Conservation (phyloP, 1,140 invertebrate species). For the Drosophila pachea region DNA sequence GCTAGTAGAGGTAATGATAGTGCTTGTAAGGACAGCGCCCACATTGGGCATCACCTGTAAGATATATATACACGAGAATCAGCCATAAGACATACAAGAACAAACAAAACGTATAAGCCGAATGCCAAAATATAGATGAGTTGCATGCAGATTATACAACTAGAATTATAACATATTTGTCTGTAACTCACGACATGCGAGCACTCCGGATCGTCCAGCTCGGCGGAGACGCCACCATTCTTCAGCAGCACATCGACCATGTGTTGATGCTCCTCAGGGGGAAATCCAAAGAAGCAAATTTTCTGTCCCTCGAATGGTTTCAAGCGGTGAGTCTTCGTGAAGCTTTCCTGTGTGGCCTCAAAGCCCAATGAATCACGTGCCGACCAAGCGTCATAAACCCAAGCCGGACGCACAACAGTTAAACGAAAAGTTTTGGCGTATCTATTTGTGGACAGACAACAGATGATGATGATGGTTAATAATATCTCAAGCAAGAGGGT, state of each 20-base stretch:
- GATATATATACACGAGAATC: conserved; percentile 50
- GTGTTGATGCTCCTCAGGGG: conserved; percentile 91
- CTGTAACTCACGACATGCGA: conserved; percentile 91
- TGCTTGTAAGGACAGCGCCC: conserved; percentile 74
- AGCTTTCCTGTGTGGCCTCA: conserved; percentile 83
- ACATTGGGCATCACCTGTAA: conserved; percentile 79
- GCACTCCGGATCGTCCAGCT: conserved; percentile 88
- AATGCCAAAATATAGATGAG: conserved; percentile 24
- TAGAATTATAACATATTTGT: neutral
- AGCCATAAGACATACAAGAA: conserved; percentile 38
- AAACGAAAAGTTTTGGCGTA: conserved; percentile 93
- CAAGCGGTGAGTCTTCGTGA: conserved; percentile 87
- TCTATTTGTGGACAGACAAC: conserved; percentile 78
- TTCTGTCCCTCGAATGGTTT: conserved; percentile 92
- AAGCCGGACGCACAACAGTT: conserved; percentile 91
- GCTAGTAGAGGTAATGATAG: conserved; percentile 54
- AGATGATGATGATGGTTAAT: too few species aligned
- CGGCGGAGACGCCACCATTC: conserved; percentile 89
- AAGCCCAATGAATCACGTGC: conserved; percentile 84
- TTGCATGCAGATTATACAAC: conserved; percentile 34
- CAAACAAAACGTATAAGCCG: conserved; percentile 36
- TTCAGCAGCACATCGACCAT: conserved; percentile 93
- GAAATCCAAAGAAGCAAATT: conserved; percentile 94
- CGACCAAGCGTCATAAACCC: conserved; percentile 93
- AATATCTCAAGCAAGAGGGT: too few species aligned